Evolutionary conservation across 1,140 invertebrate genomes (phyloP).

Genomic region (Hycleus cichorii): DNA sequence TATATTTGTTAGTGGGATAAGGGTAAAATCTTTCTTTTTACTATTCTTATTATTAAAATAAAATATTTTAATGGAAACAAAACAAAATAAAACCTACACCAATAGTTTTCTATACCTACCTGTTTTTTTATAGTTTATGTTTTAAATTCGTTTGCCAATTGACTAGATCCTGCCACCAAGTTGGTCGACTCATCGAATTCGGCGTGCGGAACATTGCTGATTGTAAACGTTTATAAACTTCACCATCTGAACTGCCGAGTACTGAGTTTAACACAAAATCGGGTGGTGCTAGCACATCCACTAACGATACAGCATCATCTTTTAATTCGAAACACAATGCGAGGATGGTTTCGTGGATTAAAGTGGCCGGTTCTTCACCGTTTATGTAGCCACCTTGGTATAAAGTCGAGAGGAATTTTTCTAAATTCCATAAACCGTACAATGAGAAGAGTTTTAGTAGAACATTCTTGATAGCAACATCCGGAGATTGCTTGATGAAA

Average conservation of each 20-base stretch:
- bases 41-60: slow-evolving; percentile 2
- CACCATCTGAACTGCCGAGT: slow-evolving; percentile 70
- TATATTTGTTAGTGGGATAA: too few relatives aligned
- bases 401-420: slow-evolving; percentile 61
- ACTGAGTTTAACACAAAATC: slow-evolving; percentile 80
- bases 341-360: slow-evolving; percentile 52
- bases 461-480: slow-evolving; percentile 46
- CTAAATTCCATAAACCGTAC: slow-evolving; percentile 61
- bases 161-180: slow-evolving; percentile 56
- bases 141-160: slow-evolving; percentile 32
- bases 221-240: slow-evolving; percentile 56
- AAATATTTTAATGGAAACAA: neutral
- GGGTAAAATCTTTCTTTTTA: too few relatives aligned
- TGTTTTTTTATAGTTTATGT: slow-evolving; percentile 3
- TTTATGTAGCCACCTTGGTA: slow-evolving; percentile 65
- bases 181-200: slow-evolving; percentile 46
- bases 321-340: slow-evolving; percentile 57
- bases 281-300: slow-evolving; percentile 78
- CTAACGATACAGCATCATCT: slow-evolving; percentile 62
- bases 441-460: slow-evolving; percentile 59
- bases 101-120: neutral
- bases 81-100: neutral
- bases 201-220: slow-evolving; percentile 47
- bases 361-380: slow-evolving; percentile 41
- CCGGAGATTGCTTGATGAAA: slow-evolving; percentile 48